Conservation (phyloP, 2,888 invertebrate species). For the Euspilapteryx auroguttella region DNA sequence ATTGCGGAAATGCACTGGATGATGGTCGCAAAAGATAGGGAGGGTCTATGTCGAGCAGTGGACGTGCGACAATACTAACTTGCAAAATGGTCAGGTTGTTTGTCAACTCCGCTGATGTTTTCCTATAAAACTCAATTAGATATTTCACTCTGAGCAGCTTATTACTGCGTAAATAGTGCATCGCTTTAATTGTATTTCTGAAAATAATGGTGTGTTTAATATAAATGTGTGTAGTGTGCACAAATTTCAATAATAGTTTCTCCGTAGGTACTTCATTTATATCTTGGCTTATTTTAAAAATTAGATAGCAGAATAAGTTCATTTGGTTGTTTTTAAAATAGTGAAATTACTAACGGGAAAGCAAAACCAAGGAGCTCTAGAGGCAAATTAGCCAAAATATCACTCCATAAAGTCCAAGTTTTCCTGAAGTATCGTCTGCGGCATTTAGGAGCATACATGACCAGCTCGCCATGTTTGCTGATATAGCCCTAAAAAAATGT, state of each 20-base stretch:
- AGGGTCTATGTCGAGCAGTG: too few relatives aligned
- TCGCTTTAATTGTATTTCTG: constrained; percentile 18
- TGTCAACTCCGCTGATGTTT: constrained; percentile 35
- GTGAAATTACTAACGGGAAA: constrained; percentile 35
- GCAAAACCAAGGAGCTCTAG: constrained; percentile 30
- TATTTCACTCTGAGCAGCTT: constrained; percentile 39
- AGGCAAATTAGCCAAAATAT: constrained; percentile 30
- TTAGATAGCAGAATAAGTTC: too few relatives aligned
- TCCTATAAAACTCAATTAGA: constrained; percentile 33
- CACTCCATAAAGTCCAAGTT: constrained; percentile 26
- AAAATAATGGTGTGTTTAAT: too few relatives aligned
- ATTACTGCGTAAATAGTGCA: constrained; percentile 34
- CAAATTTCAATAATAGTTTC: too few relatives aligned
- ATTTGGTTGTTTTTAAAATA: too few relatives aligned
- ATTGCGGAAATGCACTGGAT: too few relatives aligned
- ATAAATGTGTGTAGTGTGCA: too few relatives aligned
- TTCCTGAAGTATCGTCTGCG: constrained; percentile 32
- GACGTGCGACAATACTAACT: too few relatives aligned
- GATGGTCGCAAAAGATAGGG: too few relatives aligned
- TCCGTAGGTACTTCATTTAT: too few relatives aligned
- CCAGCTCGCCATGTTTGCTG: constrained; percentile 31
- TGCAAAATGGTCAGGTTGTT: constrained; percentile 41
- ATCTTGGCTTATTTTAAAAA: too few relatives aligned
- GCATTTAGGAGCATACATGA: constrained; percentile 25
- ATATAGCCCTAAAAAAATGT: constrained; percentile 22